A percentile compares a stretch with the other conserved stretches of the same genome.
phyloP scores from a whole-genome alignment of 2,797 vertebrate species.

The Lacerta agilis region DNA sequence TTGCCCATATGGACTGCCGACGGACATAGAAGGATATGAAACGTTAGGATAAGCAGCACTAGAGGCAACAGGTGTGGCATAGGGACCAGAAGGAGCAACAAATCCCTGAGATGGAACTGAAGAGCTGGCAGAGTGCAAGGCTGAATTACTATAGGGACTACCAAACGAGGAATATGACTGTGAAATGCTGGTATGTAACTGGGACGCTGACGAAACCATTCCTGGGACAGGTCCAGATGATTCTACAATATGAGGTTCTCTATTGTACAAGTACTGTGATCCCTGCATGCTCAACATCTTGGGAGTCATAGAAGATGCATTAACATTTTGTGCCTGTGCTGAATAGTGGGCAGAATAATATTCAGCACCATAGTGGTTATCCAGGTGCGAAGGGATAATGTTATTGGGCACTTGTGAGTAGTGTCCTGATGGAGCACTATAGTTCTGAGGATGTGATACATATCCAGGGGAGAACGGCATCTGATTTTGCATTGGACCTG shows the following conservation, averaged over 20 bases:
- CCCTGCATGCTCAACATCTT: slow-evolving; percentile 72
- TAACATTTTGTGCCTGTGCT: slow-evolving; percentile 76
- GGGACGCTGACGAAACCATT: slow-evolving; percentile 67
- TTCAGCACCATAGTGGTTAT: slow-evolving; percentile 79
- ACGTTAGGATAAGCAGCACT: slow-evolving; percentile 81
- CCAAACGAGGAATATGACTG: slow-evolving; percentile 76
- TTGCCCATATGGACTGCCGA: slow-evolving; percentile 82
- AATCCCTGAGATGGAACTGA: slow-evolving; percentile 83
- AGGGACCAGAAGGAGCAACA: slow-evolving; percentile 79
- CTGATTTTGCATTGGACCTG: slow-evolving; percentile 87
- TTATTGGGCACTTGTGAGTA: slow-evolving; percentile 84
- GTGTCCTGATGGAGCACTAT: slow-evolving; percentile 79
- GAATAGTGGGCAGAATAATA: slow-evolving; percentile 86
- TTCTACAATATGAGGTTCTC: slow-evolving; percentile 54
- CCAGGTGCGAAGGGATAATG: slow-evolving; percentile 77
- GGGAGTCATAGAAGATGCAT: slow-evolving; percentile 70
- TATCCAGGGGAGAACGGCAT: slow-evolving; percentile 82
- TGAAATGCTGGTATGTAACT: slow-evolving; percentile 80
- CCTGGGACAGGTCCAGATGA: slow-evolving; percentile 69
- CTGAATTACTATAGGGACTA: slow-evolving; percentile 74
- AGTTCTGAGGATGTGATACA: slow-evolving; percentile 80
- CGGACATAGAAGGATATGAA: slow-evolving; percentile 83
- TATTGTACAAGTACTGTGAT: slow-evolving; percentile 76
- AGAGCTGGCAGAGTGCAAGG: slow-evolving; percentile 78
- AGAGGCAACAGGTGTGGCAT: slow-evolving; percentile 70